phyloP scores from a whole-genome alignment of 1,140 invertebrate species.

The Drosophila subobscura region DNA sequence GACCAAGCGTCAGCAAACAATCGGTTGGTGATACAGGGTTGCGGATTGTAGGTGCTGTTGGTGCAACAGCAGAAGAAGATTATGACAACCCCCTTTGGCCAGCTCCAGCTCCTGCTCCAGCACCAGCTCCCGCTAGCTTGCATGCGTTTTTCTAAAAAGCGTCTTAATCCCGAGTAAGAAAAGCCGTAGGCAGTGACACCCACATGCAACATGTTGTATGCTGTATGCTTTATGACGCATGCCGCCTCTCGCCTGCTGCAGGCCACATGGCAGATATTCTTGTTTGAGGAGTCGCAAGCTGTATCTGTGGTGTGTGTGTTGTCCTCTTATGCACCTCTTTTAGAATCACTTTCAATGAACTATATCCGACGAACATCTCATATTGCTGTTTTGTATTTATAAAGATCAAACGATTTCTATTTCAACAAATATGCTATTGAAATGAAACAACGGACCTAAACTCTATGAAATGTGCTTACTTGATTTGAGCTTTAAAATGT shows the following conservation, averaged over 20 bases:
- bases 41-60: not conserved
- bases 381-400: no score
- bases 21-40: no score
- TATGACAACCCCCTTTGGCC: conserved; percentile 21
- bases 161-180: conserved; percentile 51
- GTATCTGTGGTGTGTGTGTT: conserved; percentile 3
- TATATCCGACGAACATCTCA: no score
- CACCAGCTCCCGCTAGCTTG: not conserved
- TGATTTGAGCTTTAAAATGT: no score
- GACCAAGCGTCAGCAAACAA: conserved; percentile 40
- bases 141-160: conserved; percentile 10
- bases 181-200: conserved; percentile 51
- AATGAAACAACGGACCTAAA: no score
- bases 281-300: conserved; percentile 21
- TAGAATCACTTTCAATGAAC: no score
- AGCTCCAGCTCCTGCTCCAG: not conserved
- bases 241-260: conserved; percentile 14
- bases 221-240: conserved; percentile 32
- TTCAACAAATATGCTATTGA: no score
- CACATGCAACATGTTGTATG: conserved; percentile 19
- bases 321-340: no score
- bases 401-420: no score
- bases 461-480: no score
- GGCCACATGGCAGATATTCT: conserved; percentile 50
- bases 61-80: conserved; percentile 40